Evolutionary conservation across 2,797 vertebrate genomes (phyloP).

Genomic region (Geotrypetes seraphini): DNA sequence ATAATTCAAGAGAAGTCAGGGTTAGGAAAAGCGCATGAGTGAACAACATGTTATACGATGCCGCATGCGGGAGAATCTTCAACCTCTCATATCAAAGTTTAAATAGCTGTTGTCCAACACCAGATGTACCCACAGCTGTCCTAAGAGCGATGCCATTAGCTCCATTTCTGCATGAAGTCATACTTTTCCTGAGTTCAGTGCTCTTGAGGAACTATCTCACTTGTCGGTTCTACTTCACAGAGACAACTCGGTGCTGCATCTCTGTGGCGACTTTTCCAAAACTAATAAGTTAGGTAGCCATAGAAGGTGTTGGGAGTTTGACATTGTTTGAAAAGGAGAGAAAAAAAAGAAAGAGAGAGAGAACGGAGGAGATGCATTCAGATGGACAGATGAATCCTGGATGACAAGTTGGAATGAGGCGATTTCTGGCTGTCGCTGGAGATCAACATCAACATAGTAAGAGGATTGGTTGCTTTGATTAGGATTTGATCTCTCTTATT

Average conservation of each 20-base stretch:
- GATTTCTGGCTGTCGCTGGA: no score
- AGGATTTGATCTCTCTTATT: no score
- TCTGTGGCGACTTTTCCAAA: slow-evolving; percentile 19
- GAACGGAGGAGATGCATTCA: no score
- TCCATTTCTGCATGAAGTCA: slow-evolving; percentile 58
- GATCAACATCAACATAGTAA: no score
- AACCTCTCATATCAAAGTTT: slow-evolving; percentile 69
- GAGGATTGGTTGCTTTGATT: no score
- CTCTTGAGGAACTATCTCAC: slow-evolving; percentile 29
- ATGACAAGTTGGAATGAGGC: no score
- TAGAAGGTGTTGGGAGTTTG: neutral
- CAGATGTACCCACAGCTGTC: slow-evolving; percentile 54
- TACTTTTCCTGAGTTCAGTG: slow-evolving; percentile 16
- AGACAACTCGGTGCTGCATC: slow-evolving; percentile 10
- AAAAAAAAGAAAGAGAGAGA: neutral
- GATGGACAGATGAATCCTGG: no score
- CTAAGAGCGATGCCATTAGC: slow-evolving; percentile 57
- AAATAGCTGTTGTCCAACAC: slow-evolving; percentile 59
- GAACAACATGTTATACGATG: slow-evolving; percentile 62
- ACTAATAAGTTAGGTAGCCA: neutral
- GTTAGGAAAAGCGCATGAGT: slow-evolving; percentile 77
- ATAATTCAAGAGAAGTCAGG: slow-evolving; percentile 84
- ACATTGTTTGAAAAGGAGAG: neutral
- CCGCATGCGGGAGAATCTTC: slow-evolving; percentile 42
- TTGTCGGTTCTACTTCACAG: slow-evolving; percentile 26